Base-by-base conservation (phyloP, 2,797 vertebrate species). In the Anniella stebbinsi region DNA sequence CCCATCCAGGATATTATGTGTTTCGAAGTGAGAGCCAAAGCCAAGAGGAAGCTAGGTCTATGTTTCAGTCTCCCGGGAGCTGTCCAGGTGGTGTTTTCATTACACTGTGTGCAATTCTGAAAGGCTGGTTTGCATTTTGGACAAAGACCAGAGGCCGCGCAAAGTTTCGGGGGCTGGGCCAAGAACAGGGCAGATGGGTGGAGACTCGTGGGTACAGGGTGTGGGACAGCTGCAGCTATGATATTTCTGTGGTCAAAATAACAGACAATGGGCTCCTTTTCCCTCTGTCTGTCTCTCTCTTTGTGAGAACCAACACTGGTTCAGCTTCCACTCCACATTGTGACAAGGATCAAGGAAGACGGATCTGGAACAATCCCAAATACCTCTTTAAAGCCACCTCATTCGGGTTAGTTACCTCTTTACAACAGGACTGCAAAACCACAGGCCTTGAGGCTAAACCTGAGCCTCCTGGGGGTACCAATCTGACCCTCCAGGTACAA, bases 21-120 rank as follows among this genome's bases (percentile, higher is more conserved):
- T 92, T 92, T 90, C 88, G 94, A 88, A 89, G 88, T 18, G 0
- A 1, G 4, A 63, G 67, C 82, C 92, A 75, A 84, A 92, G 80
- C 92, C 89, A 91, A 80, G 13, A 87, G n/a, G 15, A 82, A 95
- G 48, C 78, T 4, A 0, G 33, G 23, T 63, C 38, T 75, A 87
- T 70, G 38, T 2, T 0, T 73, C 63, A 77, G 38, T 57, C 54
- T 69, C 15, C 1, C 18, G 63, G 54, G 69, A 92, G 41, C 1
- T 76, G 28, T 63, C 83, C 70, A 75, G 18, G 12, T n/a, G 72
- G 67, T 48, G n/a, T 78, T 93, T 82, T 83, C 33, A 83, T 83
- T 15, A 9, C 9, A 33, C 3, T 10, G 73, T 48, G 38, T 48
- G 48, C 86, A 86, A 87, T 4, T 87, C 84, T 4, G 1, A 66